Evolutionary conservation across 2,113 vertebrate genomes (phyloP).

Genomic region (Muntiacus reevesi): DNA sequence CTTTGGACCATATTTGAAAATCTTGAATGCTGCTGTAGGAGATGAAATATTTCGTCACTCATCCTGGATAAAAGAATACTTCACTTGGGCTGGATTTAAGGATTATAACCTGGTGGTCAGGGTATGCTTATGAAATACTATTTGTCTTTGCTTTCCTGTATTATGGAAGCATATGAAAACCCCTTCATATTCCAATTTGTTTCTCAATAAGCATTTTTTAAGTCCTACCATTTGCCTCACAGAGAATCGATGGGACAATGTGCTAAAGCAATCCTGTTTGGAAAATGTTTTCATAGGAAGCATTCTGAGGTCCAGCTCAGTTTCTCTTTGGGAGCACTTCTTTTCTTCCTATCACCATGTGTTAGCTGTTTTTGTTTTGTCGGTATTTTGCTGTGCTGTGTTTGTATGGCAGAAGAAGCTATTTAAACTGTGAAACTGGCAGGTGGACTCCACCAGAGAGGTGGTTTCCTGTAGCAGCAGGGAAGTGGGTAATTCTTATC

Average conservation of each 20-base stretch:
- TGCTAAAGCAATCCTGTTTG: background rate
- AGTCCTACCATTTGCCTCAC: background rate
- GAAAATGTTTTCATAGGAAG: background rate
- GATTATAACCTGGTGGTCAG: slow-evolving; percentile 85
- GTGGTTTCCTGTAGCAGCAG: background rate
- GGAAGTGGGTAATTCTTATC: background rate
- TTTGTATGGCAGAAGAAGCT: background rate
- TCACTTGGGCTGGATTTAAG: slow-evolving; percentile 85
- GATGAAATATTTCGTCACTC: slow-evolving; percentile 81
- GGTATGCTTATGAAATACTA: slow-evolving; percentile 70
- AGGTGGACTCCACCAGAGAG: background rate
- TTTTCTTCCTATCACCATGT: background rate
- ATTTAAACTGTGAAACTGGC: background rate
- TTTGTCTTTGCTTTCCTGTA: background rate
- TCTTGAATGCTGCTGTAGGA: slow-evolving; percentile 74
- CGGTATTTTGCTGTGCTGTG: background rate
- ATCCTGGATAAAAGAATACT: slow-evolving; percentile 85
- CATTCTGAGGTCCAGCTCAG: background rate
- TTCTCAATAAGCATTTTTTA: background rate
- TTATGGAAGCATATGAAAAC: background rate
- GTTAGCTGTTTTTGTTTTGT: background rate
- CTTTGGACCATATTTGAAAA: slow-evolving; percentile 79
- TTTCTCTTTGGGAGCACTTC: background rate
- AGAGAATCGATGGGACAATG: background rate
- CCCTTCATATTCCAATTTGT: background rate